Base-by-base conservation (phyloP, 2,113 vertebrate genomes). In the Tupaia tana region DNA sequence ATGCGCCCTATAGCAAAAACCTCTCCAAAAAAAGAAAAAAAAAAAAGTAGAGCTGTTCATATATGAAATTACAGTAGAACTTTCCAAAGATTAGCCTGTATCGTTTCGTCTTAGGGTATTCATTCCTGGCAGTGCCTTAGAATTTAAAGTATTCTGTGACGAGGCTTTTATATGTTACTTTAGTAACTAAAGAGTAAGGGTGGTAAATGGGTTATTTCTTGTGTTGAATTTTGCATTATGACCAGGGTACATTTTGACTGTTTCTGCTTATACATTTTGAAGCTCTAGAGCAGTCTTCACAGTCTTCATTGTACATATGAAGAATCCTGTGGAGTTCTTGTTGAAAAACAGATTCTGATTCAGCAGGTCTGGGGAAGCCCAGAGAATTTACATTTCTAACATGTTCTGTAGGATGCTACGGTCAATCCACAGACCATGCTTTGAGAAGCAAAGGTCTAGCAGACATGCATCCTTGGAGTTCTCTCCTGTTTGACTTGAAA, bases 41-140 rank as follows among this genome's bases (percentile, higher is more conserved):
- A n/a, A 64, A 83, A 91, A 86, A 86, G 52, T 56, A 83, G 74
- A 61, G 61, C 67, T 79, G 71, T 82, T 95, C 59, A 73, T 69
- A 59, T 67, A 25, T 90, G 78, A 85, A 92, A 90, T 74, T 74
- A 64, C 8, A 95, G 43, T 90, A 70, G 61, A 94, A 75, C 43
- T 89, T 95, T 15, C 25, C 12, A 59, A 89, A 66, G 34, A 80
- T 95, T 75, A 52, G 9, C n/a, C 3, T 86, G 6, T 24, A 1
- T 93, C 22, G 71, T 82, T 80, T 91, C 70, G 63, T 91, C 18
- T 13, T 61, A 61, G 73, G 71, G 19, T 67, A 25, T n/a, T 78
- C 19, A 20, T 94, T 70, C 58, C 59, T 84, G 20, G 16, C n/a
- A 1, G 6, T 69, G 12, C 58, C 79, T 66, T 77, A 13, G 34